Percentiles rank a stretch among this genome's conserved stretches.
Evolutionary conservation across 2,888 invertebrate genomes (phyloP).

Genomic region (Malachius bipustulatus): DNA sequence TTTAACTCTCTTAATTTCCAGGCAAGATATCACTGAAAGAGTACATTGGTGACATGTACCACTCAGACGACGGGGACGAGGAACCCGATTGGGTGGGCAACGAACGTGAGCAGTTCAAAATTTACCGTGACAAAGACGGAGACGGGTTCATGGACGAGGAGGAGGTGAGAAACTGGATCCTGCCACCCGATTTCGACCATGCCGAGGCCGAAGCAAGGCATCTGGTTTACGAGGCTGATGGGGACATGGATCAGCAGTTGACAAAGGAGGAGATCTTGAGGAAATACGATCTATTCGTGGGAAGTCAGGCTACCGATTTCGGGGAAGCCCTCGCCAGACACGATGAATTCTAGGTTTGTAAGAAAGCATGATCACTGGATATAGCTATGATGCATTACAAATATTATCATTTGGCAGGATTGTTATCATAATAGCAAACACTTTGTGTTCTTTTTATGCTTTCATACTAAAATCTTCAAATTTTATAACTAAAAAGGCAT

Average conservation of each 20-base stretch:
- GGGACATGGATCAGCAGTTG: conserved; percentile 79
- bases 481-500: no score
- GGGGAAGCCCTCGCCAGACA: conserved; percentile 91
- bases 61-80: conserved; percentile 50
- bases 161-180: conserved; percentile 90
- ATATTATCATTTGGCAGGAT: no score
- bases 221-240: conserved; percentile 87
- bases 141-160: conserved; percentile 81
- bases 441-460: no score
- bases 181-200: conserved; percentile 93
- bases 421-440: no score
- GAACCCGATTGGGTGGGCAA: conserved; percentile 95
- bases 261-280: conserved; percentile 82
- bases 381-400: no score
- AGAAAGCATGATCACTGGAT: no score
- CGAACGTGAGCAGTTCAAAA: conserved; percentile 83
- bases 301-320: conserved; percentile 97
- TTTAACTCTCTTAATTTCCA: no score
- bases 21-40: conserved; percentile 82
- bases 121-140: conserved; percentile 72
- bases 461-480: no score
- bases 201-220: conserved; percentile 94
- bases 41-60: conserved; percentile 95
- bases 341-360: conserved; percentile 86
- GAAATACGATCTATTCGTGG: conserved; percentile 96